Evolutionary conservation across 2,797 vertebrate genomes (phyloP).

Genomic region (Thalassophryne amazonica): DNA sequence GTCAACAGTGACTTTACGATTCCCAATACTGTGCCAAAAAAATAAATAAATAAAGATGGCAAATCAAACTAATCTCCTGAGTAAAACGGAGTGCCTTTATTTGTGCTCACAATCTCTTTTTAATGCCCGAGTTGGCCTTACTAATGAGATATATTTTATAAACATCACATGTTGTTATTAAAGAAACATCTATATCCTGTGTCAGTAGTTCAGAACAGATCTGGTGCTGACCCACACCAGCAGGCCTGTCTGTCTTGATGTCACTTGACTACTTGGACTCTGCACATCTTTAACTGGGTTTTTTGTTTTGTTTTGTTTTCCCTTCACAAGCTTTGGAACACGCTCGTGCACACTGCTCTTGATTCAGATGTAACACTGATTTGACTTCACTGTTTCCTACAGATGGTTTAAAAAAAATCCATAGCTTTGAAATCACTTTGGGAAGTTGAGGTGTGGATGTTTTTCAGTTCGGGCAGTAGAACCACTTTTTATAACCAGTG

Average conservation of each 20-base stretch:
- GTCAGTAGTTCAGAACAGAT: slow-evolving; percentile 38
- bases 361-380: slow-evolving; percentile 21
- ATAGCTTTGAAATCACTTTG: background rate
- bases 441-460: slow-evolving; percentile 19
- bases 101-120: slow-evolving; percentile 48
- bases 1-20: slow-evolving; percentile 32
- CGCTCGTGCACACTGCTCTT: slow-evolving; percentile 12
- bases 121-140: slow-evolving; percentile 51
- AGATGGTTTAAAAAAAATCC: slow-evolving; percentile 15
- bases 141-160: slow-evolving; percentile 48
- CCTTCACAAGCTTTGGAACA: slow-evolving; percentile 45
- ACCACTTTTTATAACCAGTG: slow-evolving; percentile 9
- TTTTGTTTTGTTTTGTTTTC: too few species aligned
- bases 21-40: slow-evolving; percentile 69
- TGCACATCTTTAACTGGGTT: slow-evolving; percentile 44
- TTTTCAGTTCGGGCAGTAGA: slow-evolving; percentile 20
- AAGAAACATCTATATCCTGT: slow-evolving; percentile 43
- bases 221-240: slow-evolving; percentile 35
- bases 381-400: slow-evolving; percentile 6
- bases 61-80: slow-evolving; percentile 46
- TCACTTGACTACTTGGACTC: slow-evolving; percentile 54
- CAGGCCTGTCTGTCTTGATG: slow-evolving; percentile 44
- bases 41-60: slow-evolving; percentile 28
- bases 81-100: slow-evolving; percentile 63
- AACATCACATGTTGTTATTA: slow-evolving; percentile 38